Percentiles rank a stretch among this genome's conserved stretches.
phyloP scores from a whole-genome alignment of 2,888 invertebrate genomes.

The Muschampia plurimacula region DNA sequence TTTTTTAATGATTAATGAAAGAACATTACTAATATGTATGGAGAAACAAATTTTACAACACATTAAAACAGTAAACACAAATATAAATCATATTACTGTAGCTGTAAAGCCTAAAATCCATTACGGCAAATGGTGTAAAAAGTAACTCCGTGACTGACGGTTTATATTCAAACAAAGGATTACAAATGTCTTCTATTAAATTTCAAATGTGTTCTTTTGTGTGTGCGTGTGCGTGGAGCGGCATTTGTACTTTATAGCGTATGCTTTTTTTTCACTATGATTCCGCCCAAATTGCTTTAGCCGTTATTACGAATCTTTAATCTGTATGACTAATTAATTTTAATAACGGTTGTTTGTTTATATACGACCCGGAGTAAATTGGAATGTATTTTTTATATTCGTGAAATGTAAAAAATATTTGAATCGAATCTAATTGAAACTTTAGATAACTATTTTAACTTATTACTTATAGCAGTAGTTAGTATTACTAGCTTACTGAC shows the following conservation, averaged over 20 bases:
- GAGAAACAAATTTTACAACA: constrained; percentile 2
- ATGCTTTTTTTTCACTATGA: constrained; percentile 48
- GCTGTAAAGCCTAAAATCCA: neutral
- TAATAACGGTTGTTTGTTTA: too few species aligned
- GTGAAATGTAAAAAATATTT: neutral
- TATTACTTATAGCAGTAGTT: too few species aligned
- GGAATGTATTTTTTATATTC: neutral
- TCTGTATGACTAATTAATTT: neutral
- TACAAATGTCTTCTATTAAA: constrained; percentile 27
- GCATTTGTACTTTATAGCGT: constrained; percentile 45
- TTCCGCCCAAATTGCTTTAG: constrained; percentile 30
- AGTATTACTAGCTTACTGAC: too few species aligned
- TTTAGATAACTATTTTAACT: too few species aligned
- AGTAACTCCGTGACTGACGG: neutral
- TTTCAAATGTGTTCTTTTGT: constrained; percentile 31
- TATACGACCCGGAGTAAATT: neutral
- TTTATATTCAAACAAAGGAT: constrained; percentile 18
- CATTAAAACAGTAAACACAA: neutral
- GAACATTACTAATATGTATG: constrained; percentile 40
- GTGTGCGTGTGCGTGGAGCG: constrained; percentile 40
- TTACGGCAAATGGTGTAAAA: neutral
- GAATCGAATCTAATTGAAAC: too few species aligned
- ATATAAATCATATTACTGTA: neutral
- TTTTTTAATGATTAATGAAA: constrained; percentile 45
- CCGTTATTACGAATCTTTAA: neutral